Evolutionary conservation across 2,113 vertebrate species (phyloP), one percentile per base, ranked within the genome.

Genomic region (Coracopsis vasa): DNA sequence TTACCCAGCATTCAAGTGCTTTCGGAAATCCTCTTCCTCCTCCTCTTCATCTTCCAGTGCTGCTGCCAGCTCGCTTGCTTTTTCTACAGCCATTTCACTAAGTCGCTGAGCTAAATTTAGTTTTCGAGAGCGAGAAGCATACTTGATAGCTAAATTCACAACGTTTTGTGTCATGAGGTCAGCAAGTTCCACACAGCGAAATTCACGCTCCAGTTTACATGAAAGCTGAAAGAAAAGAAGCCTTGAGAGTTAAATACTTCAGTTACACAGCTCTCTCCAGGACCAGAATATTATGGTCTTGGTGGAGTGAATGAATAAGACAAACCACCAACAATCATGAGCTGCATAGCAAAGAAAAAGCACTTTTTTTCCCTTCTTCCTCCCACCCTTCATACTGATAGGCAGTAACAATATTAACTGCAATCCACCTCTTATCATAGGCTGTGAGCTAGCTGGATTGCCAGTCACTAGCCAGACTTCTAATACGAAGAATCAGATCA

Each of bases 151-250:
- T 93, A 99, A 96, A 19, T 97, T 98, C 93, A 99, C 97, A 75
- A 98, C 99, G 37, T 93, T 98, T 31, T 98, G 99, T 8, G 98
- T 98, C 99, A 99, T 99, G 67, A 99, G 96, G 83, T 98, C 98
- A 1, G 99, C 99, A 87, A 99, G 98, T 69, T 99, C 99, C 97
- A 99, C 91, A 5, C 99, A 99, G 69, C 99, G 99, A 39, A 99
- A 99, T 97, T 99, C 99, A 6, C 99, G 97, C 81, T 99, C 99
- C 97, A 99, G 97, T 93, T 98, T 99, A 90, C 99, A 99, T 31
- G 99, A 99, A 88, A 99, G 96, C 99, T 99, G 97, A 79, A 48
- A 78, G 61, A 58, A 53, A 95, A 93, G 33, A 7, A 61, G 31
- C 45, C 86, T 51, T 27, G 13, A 48, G 29, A 66, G 44, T 67